phyloP scores from a whole-genome alignment of 2,113 vertebrate genomes.

The Fulmarus glacialis region DNA sequence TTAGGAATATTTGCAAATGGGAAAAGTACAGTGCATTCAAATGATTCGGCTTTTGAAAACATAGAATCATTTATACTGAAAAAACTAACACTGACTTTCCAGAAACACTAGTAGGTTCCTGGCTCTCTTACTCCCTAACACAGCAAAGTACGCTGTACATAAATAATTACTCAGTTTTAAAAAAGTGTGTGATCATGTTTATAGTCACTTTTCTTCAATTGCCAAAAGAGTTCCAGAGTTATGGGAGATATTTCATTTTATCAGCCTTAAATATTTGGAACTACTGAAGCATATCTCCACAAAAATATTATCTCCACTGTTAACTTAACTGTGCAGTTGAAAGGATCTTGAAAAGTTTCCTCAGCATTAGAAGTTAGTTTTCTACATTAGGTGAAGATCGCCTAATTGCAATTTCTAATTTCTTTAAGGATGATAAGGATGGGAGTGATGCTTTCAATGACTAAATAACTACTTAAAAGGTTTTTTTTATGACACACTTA shows the following conservation, averaged over 20 bases:
- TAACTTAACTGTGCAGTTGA: not conserved
- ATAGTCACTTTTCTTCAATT: not conserved
- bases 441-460: not conserved
- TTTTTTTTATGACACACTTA: not conserved
- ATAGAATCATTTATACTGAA: not conserved
- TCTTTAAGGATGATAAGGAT: not conserved
- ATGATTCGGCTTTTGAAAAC: not conserved
- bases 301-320: not conserved
- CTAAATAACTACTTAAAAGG: not conserved
- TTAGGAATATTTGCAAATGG: not conserved
- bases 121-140: not conserved
- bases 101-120: not conserved
- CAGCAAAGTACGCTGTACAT: not conserved
- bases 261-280: not conserved
- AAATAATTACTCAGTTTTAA: not conserved
- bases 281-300: not conserved
- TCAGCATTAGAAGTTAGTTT: not conserved
- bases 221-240: not conserved
- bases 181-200: not conserved
- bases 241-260: not conserved
- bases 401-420: slow-evolving; percentile 3
- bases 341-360: not conserved
- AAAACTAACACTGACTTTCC: not conserved
- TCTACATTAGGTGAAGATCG: not conserved
- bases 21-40: not conserved